A percentile compares a stretch with the other conserved stretches of the same genome.
These are phyloP conservation scores for Drosophila micromelanica DNA, from an alignment of 1,140 invertebrate species.

Conservation along the genomic window DNA sequence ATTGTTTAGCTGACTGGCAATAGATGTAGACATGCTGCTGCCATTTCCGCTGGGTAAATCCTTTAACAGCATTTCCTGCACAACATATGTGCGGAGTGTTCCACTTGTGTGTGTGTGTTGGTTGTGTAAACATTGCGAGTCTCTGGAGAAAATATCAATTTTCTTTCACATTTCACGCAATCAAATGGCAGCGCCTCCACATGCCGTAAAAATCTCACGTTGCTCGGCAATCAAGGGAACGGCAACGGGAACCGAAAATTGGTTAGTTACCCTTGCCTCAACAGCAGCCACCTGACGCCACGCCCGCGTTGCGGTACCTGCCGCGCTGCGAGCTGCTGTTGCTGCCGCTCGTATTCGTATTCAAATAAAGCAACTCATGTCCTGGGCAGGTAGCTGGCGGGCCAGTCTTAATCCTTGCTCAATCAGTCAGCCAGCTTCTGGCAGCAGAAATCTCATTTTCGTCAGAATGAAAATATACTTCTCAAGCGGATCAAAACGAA, in stretches of 20 bases:
- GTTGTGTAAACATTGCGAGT: constrained; percentile 58
- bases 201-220: constrained; percentile 50
- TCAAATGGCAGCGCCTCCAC: constrained; percentile 51
- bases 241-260: neutral
- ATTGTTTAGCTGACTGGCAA: constrained; percentile 22
- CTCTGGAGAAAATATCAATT: constrained; percentile 64
- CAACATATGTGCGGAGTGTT: constrained; percentile 57
- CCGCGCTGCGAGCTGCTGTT: constrained; percentile 12
- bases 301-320: constrained; percentile 33
- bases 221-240: constrained; percentile 36
- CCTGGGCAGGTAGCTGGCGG: constrained; percentile 43
- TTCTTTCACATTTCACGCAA: constrained; percentile 73
- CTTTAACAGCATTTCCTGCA: constrained; percentile 55
- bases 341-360: constrained; percentile 57
- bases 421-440: constrained; percentile 55
- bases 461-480: constrained; percentile 77
- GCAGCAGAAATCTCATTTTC: constrained; percentile 69
- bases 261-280: constrained; percentile 19
- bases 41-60: constrained; percentile 55
- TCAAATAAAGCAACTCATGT: constrained; percentile 75
- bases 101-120: constrained; percentile 9
- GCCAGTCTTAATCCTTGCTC: constrained; percentile 70
- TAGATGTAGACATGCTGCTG: constrained; percentile 10
- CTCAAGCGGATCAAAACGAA: constrained; percentile 81
- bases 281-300: constrained; percentile 54